phyloP scores from a whole-genome alignment of 2,113 vertebrate genomes.

The Nycticryphes semicollaris region DNA sequence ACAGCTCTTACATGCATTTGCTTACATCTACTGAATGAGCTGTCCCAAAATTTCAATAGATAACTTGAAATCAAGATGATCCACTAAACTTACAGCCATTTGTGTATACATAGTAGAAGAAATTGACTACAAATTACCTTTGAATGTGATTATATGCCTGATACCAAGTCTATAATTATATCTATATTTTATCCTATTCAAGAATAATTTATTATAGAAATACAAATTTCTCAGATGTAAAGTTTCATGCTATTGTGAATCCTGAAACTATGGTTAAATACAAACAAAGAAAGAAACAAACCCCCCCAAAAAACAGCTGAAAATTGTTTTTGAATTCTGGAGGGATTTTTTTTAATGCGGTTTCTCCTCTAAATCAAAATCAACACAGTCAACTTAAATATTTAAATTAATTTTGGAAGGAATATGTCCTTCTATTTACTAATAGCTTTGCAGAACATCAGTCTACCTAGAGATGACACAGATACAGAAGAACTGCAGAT shows the following conservation, averaged over 20 bases:
- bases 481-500: neutral
- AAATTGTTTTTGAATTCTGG: neutral
- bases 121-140: neutral
- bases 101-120: neutral
- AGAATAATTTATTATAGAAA: neutral
- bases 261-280: neutral
- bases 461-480: neutral
- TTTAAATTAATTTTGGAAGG: neutral
- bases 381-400: neutral
- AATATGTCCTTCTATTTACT: neutral
- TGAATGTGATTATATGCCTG: neutral
- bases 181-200: neutral
- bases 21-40: neutral
- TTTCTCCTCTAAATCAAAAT: neutral
- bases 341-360: neutral
- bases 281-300: neutral
- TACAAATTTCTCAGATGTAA: neutral
- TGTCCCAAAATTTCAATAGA: neutral
- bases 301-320: neutral
- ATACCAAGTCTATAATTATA: neutral
- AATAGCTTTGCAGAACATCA: neutral
- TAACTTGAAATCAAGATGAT: neutral
- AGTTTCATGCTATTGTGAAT: neutral
- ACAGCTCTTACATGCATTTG: rapidly evolving
- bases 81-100: neutral